phyloP scores from a whole-genome alignment of 2,113 vertebrate genomes.

The Trochalopteron elliotii region DNA sequence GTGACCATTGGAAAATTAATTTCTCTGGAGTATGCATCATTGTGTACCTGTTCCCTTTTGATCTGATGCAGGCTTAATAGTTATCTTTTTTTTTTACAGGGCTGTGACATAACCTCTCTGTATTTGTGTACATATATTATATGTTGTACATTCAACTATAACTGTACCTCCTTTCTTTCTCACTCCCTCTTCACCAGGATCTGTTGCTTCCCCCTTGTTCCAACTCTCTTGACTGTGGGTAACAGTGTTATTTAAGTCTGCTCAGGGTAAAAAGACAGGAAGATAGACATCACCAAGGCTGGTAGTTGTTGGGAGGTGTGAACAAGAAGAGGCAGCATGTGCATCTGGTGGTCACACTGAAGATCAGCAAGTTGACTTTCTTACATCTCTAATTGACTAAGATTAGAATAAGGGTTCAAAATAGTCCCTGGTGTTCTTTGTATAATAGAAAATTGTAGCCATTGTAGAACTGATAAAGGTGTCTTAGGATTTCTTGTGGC shows the following conservation, averaged over 20 bases:
- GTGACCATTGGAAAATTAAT: not conserved
- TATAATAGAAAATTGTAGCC: not conserved
- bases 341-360: not conserved
- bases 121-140: not conserved
- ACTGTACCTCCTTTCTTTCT: not conserved
- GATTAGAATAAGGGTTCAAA: not conserved
- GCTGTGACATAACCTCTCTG: not conserved
- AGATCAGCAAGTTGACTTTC: not conserved
- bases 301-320: not conserved
- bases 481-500: not conserved
- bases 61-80: not conserved
- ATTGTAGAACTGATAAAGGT: not conserved
- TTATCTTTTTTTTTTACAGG: not conserved
- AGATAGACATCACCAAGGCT: not conserved
- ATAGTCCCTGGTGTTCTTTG: not conserved
- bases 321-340: not conserved
- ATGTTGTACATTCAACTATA: not conserved
- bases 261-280: not conserved
- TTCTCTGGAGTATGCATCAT: not conserved
- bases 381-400: not conserved
- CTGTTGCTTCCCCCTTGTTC: not conserved
- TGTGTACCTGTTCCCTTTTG: not conserved
- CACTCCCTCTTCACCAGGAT: not conserved
- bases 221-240: not conserved
- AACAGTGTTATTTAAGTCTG: rapidly evolving